Conservation (phyloP, 2,888 invertebrate genomes). For the Strigamia crassipes region DNA sequence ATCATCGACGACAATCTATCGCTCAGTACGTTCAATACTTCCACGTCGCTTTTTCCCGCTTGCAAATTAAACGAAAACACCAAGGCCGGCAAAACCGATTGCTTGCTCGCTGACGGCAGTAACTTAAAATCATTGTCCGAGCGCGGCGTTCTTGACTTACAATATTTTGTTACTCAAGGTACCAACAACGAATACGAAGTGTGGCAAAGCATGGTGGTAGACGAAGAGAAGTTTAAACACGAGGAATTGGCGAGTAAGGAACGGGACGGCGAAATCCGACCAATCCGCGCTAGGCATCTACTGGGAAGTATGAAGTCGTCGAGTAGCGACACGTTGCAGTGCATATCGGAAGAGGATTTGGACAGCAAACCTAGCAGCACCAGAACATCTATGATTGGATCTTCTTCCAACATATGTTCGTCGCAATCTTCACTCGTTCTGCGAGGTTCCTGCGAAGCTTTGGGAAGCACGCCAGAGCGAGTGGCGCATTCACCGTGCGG, state of each 20-base stretch:
- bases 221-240: constrained; percentile 28
- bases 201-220: constrained; percentile 41
- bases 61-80: constrained; percentile 1
- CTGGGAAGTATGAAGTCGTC: constrained; percentile 38
- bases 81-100: neutral
- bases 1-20: constrained; percentile 47
- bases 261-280: neutral
- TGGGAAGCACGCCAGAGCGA: constrained; percentile 20
- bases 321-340: constrained; percentile 43
- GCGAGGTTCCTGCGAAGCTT: constrained; percentile 26
- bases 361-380: constrained; percentile 46
- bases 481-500: neutral
- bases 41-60: constrained; percentile 14
- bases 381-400: constrained; percentile 29
- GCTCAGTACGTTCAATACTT: neutral
- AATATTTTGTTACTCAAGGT: constrained; percentile 45
- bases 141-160: constrained; percentile 28
- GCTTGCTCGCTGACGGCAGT: neutral
- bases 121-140: constrained; percentile 23
- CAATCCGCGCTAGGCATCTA: neutral
- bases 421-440: constrained; percentile 41
- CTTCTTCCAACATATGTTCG: constrained; percentile 43
- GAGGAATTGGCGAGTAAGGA: neutral
- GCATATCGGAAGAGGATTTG: constrained; percentile 45
- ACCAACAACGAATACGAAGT: constrained; percentile 44